Conservation (phyloP, 1,140 invertebrate genomes). For the Zaprionus nigranus region DNA sequence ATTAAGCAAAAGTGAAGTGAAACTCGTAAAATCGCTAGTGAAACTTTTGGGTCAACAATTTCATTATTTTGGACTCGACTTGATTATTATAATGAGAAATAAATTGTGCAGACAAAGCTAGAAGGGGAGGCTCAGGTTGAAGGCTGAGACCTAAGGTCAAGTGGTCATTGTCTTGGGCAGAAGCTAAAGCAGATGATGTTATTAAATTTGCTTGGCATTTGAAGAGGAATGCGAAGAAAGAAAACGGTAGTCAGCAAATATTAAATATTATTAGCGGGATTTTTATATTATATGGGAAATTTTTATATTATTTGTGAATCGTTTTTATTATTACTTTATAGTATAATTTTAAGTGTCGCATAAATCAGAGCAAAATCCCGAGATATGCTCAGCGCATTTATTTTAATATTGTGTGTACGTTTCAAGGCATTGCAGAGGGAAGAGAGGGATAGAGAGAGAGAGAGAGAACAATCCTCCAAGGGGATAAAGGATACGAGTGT, state of each 20-base stretch:
- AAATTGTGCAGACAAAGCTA: slow-evolving; percentile 28
- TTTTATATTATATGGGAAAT: neutral
- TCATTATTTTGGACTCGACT: slow-evolving; percentile 23
- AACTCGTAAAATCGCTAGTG: slow-evolving; percentile 9
- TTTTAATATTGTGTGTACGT: slow-evolving; percentile 35
- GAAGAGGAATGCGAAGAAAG: slow-evolving; percentile 40
- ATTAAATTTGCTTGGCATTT: slow-evolving; percentile 59
- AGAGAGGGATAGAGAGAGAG: neutral
- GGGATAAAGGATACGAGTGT: slow-evolving; percentile 37
- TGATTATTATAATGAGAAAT: slow-evolving; percentile 60
- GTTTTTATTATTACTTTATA: neutral
- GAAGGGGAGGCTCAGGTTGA: neutral
- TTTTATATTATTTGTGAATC: neutral
- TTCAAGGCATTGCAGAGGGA: slow-evolving; percentile 8
- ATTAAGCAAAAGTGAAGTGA: slow-evolving; percentile 1
- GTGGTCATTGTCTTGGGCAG: slow-evolving; percentile 56
- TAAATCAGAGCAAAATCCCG: slow-evolving; percentile 42
- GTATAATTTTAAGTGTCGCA: slow-evolving; percentile 25
- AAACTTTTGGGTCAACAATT: slow-evolving; percentile 42
- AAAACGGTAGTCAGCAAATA: slow-evolving; percentile 1
- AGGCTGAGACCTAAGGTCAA: slow-evolving; percentile 53
- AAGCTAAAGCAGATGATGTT: slow-evolving; percentile 30
- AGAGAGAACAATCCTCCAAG: too few relatives aligned
- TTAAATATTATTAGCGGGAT: neutral
- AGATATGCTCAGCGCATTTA: slow-evolving; percentile 26